Evolutionary conservation across 2,888 invertebrate genomes (phyloP).

Genomic region (Drosophila mulleri): DNA sequence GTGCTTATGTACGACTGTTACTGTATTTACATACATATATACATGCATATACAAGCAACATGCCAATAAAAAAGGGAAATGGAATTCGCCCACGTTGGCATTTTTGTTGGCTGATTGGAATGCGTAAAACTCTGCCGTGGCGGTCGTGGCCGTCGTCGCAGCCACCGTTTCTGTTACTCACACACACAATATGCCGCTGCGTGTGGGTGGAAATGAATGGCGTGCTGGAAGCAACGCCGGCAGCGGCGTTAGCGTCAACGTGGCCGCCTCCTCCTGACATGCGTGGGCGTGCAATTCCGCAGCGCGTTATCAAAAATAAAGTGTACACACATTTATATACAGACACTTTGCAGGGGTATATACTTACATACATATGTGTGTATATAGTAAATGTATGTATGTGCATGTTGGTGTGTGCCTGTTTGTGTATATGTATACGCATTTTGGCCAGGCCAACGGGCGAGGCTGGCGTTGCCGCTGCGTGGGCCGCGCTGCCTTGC

Average conservation of each 20-base stretch:
- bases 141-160: slow-evolving; percentile 5
- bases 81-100: slow-evolving; percentile 65
- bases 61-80: slow-evolving; percentile 55
- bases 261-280: slow-evolving; percentile 1
- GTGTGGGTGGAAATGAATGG: slow-evolving; percentile 67
- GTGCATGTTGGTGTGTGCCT: slow-evolving; percentile 12
- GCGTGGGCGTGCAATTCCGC: slow-evolving; percentile 74
- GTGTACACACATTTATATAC: slow-evolving; percentile 31
- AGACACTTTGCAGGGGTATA: slow-evolving; percentile 19
- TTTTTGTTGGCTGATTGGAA: slow-evolving; percentile 72
- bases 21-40: slow-evolving; percentile 6
- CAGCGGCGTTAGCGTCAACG: slow-evolving; percentile 30
- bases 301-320: slow-evolving; percentile 74
- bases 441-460: slow-evolving; percentile 57
- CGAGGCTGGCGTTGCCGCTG: slow-evolving; percentile 37
- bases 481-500: slow-evolving; percentile 53
- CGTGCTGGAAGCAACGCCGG: slow-evolving; percentile 56
- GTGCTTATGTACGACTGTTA: slow-evolving; percentile 14
- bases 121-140: slow-evolving; percentile 69
- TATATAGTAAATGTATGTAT: not conserved
- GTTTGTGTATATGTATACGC: slow-evolving; percentile 20
- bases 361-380: not conserved
- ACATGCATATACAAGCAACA: slow-evolving; percentile 8
- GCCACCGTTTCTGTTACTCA: slow-evolving; percentile 25
- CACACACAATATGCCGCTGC: slow-evolving; percentile 17